Base-by-base conservation (phyloP, 1,140 invertebrate species). In the Cyphomyrmex costatus region DNA sequence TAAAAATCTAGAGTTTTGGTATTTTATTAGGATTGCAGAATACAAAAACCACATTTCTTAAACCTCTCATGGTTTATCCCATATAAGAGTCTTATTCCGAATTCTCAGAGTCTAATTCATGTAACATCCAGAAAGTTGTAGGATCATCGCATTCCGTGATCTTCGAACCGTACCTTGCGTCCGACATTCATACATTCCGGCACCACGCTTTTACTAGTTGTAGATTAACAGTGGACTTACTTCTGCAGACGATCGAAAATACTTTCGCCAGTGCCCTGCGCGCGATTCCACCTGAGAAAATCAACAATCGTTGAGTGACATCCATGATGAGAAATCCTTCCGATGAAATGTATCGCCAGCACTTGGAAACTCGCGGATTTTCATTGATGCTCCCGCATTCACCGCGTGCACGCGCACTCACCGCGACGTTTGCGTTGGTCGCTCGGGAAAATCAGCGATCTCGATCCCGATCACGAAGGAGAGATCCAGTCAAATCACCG, bases 191-290 rank as follows among this genome's bases (percentile, higher is more conserved):
- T 7, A 60, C 51, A 24, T 73, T 36, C 30, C 46, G 19, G 0
- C 24, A 16, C n/a, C 68, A 19, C n/a, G 60, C 76, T 46, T 46
- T 12, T 46, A 30, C 30, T 30, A 56, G 36, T 16, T 36, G 14
- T 27, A 51, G 46, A 61, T 36, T 36, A 61, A 16, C 19, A 61
- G 60, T n/a, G n/a, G 8, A 88, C 88, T 89, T 66, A 89, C 88
- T 89, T 66, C 87, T 82, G 88, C 78, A 63, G 71, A 63, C 66
- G 66, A 86, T 89, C 51, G 58, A 89, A 89, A 84, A 86, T 82
- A 80, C 85, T 86, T 86, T 61, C 66, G 51, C 56, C 58, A 65
- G 68, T 86, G 78, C 24, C 71, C 49, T 73, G 66, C 78, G n/a
- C 85, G 51, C 65, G 77, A 83, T 89, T 78, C 84, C 84, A 86